Evolutionary conservation across 2,113 vertebrate species (phyloP).

Genomic region (Mustela nigripes): DNA sequence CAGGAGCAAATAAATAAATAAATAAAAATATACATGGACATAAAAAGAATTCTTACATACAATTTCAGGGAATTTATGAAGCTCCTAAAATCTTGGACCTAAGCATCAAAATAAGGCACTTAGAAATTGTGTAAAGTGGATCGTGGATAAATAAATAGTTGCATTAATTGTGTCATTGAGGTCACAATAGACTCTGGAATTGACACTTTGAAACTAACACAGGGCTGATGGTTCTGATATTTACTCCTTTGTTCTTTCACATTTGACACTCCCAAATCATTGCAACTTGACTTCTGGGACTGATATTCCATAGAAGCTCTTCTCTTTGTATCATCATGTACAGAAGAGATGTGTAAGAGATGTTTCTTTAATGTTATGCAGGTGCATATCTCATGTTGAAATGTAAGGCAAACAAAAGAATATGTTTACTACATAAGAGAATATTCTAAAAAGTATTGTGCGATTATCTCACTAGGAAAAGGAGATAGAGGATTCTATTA

Average conservation of each 20-base stretch:
- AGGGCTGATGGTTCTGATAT: not conserved
- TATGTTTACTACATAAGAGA: not conserved
- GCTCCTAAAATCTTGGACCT: not conserved
- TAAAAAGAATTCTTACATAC: not conserved
- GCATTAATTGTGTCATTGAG: not conserved
- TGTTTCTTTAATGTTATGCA: not conserved
- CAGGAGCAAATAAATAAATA: not conserved
- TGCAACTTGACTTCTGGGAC: not conserved
- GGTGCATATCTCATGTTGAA: constrained; percentile 11
- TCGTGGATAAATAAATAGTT: not conserved
- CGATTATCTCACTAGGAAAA: constrained; percentile 64
- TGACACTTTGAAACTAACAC: not conserved
- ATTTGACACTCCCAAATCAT: not conserved
- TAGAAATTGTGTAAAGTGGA: not conserved
- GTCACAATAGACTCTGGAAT: not conserved
- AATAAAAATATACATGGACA: not conserved
- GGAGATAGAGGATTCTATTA: not conserved
- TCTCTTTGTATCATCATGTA: not conserved
- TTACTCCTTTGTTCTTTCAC: not conserved
- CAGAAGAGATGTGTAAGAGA: not conserved
- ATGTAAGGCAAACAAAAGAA: constrained; percentile 51
- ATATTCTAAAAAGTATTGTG: constrained; percentile 44
- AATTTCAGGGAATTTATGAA: not conserved
- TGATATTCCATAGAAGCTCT: not conserved
- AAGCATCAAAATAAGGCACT: not conserved